Conservation (phyloP, 2,113 vertebrate species). For the Emydura subglobosa region DNA sequence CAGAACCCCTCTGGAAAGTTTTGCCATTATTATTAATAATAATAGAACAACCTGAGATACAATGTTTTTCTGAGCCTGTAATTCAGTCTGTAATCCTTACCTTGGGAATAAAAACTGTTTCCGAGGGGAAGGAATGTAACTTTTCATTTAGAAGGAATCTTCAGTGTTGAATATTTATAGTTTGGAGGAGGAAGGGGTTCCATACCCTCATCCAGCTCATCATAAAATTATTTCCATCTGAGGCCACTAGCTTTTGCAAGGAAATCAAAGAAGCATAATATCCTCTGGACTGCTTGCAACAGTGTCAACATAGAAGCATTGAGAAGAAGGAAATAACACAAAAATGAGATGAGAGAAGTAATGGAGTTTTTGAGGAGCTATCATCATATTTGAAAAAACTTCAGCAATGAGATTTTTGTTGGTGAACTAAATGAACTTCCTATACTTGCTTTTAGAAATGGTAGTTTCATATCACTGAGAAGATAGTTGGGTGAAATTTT, state of each 20-base stretch:
- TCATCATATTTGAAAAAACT: slow-evolving; percentile 11
- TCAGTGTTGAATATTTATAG: neutral
- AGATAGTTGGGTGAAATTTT: neutral
- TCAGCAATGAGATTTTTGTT: slow-evolving; percentile 26
- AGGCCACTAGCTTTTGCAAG: neutral
- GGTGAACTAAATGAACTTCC: neutral
- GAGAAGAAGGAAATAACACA: slow-evolving; percentile 32
- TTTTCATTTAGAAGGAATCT: slow-evolving; percentile 19
- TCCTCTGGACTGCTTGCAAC: slow-evolving; percentile 5
- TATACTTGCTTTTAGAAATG: slow-evolving; percentile 28
- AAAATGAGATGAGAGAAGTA: slow-evolving; percentile 43
- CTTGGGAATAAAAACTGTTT: neutral
- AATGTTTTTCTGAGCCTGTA: neutral
- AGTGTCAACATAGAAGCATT: neutral
- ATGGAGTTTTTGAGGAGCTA: slow-evolving; percentile 36
- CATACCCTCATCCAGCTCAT: neutral
- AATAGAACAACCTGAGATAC: neutral
- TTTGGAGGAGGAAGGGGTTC: neutral
- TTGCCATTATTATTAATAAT: neutral
- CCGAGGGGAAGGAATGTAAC: neutral
- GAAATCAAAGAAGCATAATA: neutral
- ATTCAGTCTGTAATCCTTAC: neutral
- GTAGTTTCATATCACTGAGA: neutral
- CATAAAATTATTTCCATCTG: neutral
- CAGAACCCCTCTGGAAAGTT: neutral